phyloP scores from a whole-genome alignment of 1,140 invertebrate genomes.

The Drosophila albomicans region DNA sequence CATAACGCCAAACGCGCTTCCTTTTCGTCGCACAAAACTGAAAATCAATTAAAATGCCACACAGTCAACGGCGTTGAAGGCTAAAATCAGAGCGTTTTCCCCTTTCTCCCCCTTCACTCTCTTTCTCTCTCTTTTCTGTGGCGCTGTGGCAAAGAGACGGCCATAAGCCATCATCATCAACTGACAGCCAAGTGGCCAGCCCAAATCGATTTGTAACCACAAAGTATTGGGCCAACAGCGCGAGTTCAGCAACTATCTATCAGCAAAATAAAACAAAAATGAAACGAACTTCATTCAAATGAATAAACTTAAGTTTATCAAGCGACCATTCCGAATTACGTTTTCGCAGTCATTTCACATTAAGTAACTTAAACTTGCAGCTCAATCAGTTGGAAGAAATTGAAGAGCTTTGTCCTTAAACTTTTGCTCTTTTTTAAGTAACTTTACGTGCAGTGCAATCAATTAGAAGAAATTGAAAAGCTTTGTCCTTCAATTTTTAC shows the following conservation, averaged over 20 bases:
- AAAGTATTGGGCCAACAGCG: slow-evolving; percentile 4
- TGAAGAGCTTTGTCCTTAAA: too few relatives aligned
- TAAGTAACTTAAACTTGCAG: too few relatives aligned
- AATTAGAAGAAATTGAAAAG: too few relatives aligned
- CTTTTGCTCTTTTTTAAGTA: too few relatives aligned
- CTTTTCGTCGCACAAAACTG: slow-evolving; percentile 47
- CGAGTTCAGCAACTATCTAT: slow-evolving; percentile 18
- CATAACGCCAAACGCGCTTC: slow-evolving; percentile 50
- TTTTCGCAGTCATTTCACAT: too few relatives aligned
- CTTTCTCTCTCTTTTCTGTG: background rate
- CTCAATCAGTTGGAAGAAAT: too few relatives aligned
- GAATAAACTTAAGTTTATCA: background rate
- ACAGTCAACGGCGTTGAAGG: slow-evolving; percentile 56
- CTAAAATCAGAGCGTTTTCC: slow-evolving; percentile 51
- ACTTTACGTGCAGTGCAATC: too few relatives aligned
- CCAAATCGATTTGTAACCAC: slow-evolving; percentile 29
- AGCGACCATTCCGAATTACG: too few relatives aligned
- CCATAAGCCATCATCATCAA: slow-evolving; percentile 15
- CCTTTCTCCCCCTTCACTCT: too few relatives aligned
- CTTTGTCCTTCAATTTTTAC: too few relatives aligned
- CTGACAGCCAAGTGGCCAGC: slow-evolving; percentile 12
- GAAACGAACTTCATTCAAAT: background rate
- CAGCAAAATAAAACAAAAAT: background rate
- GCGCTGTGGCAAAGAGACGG: background rate
- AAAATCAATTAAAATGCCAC: slow-evolving; percentile 75